Evolutionary conservation across 2,888 invertebrate genomes (phyloP).

Genomic region (Cecidostiba fungosa): DNA sequence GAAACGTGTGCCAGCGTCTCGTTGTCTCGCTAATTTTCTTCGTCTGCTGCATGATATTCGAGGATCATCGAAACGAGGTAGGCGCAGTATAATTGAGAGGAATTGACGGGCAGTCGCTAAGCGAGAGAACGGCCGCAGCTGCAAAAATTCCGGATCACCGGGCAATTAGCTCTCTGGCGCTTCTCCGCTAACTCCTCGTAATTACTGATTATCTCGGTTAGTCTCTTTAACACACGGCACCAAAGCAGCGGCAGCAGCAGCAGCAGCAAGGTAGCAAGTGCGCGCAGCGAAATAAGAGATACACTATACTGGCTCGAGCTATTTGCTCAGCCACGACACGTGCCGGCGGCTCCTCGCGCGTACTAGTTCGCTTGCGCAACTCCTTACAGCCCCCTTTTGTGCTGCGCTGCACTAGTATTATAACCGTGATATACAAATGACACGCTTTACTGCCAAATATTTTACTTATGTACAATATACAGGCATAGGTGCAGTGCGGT

Average conservation of each 20-base stretch:
- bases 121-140: not conserved
- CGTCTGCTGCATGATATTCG: not conserved
- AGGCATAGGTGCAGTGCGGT: too few species aligned
- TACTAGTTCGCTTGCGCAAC: conserved; percentile 46
- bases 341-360: too few species aligned
- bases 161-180: conserved; percentile 26
- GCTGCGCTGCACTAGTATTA: not conserved
- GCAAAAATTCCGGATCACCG: conserved; percentile 48
- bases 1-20: not conserved
- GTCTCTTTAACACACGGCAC: conserved; percentile 77
- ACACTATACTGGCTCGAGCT: conserved; percentile 53
- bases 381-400: not conserved
- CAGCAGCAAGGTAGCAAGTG: conserved; percentile 65
- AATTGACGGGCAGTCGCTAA: conserved; percentile 32
- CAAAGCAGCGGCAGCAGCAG: conserved; percentile 64
- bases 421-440: not conserved
- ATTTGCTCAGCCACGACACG: conserved; percentile 70
- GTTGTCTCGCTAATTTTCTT: not conserved
- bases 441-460: too few species aligned
- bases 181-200: conserved; percentile 76
- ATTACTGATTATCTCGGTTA: conserved; percentile 79
- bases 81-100: not conserved
- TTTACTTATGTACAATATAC: too few species aligned
- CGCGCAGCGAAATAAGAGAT: conserved; percentile 18
- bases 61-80: not conserved